These are phyloP conservation scores for Pelobates fuscus DNA, from an alignment of 2,113 vertebrate species.

Conservation along the genomic window DNA sequence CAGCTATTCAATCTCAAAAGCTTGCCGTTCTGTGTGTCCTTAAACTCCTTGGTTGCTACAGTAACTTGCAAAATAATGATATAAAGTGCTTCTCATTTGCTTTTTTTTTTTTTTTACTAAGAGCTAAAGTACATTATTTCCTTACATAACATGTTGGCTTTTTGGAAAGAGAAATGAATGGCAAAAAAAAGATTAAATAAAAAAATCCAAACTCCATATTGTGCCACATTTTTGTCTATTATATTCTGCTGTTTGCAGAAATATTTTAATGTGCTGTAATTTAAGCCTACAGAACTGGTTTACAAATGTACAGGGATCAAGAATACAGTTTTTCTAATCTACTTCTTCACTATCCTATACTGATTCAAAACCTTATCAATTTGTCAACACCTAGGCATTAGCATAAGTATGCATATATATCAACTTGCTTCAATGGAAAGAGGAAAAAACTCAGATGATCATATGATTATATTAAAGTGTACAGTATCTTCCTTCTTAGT, in stretches of 20 bases:
- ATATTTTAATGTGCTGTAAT: constrained; percentile 6
- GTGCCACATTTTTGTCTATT: neutral
- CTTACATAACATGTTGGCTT: constrained; percentile 12
- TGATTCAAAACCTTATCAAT: constrained; percentile 25
- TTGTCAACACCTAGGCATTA: constrained; percentile 26
- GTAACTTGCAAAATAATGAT: neutral
- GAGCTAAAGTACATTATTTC: neutral
- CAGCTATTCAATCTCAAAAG: neutral
- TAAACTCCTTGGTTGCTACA: neutral
- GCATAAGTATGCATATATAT: constrained; percentile 16
- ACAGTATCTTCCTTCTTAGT: constrained; percentile 13
- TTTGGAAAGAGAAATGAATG: neutral
- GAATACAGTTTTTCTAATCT: constrained; percentile 4
- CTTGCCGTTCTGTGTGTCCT: neutral
- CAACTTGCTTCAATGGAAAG: neutral
- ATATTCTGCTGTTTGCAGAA: constrained; percentile 5
- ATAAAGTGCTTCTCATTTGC: neutral
- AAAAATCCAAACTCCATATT: neutral
- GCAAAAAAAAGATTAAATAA: neutral
- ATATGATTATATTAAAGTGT: constrained; percentile 30
- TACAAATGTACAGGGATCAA: constrained; percentile 34
- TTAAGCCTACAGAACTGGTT: constrained; percentile 18
- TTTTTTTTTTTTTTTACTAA: neutral
- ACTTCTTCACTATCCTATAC: constrained; percentile 4
- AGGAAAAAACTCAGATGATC: neutral